A percentile compares a stretch with the other conserved stretches of the same genome.
These are phyloP conservation scores for Oscheius sp. DNA, from an alignment of 1,140 invertebrate genomes.

Conservation along the genomic window DNA sequence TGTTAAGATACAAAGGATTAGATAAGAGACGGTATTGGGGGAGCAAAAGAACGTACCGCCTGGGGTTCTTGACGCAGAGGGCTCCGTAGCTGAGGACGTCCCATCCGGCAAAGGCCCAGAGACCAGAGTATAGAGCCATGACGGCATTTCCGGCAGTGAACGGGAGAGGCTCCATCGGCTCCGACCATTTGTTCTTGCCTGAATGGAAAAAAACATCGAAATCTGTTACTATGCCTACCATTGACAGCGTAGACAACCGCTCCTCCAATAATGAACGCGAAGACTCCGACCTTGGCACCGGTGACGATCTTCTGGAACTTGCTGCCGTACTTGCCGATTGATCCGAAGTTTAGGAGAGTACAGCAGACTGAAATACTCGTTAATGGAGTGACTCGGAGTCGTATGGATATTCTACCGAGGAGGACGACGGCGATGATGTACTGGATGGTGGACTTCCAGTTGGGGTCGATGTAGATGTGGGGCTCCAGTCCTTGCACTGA, in stretches of 20 bases:
- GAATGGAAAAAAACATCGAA: background rate
- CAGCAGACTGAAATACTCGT: constrained; percentile 5
- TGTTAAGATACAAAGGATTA: background rate
- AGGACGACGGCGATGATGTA: background rate
- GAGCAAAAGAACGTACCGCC: background rate
- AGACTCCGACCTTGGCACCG: background rate
- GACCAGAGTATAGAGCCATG: background rate
- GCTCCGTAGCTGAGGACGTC: constrained; percentile 44
- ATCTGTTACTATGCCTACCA: background rate
- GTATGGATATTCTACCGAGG: no score
- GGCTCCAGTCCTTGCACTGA: background rate
- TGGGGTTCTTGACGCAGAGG: constrained; percentile 33
- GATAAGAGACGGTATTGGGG: no score
- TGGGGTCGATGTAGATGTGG: background rate
- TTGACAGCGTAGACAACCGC: background rate
- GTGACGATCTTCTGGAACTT: constrained; percentile 9
- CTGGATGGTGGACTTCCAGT: background rate
- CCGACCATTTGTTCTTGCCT: background rate
- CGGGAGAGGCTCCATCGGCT: background rate
- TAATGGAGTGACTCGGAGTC: background rate
- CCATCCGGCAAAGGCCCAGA: constrained; percentile 98
- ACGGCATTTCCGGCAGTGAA: constrained; percentile 7
- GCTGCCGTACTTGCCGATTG: background rate
- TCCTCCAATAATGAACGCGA: background rate
- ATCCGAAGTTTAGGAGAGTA: background rate